Percentiles rank a stretch among this genome's conserved stretches.
These are phyloP conservation scores for Philonicus albiceps DNA, from an alignment of 2,888 invertebrate species.

Conservation along the genomic window DNA sequence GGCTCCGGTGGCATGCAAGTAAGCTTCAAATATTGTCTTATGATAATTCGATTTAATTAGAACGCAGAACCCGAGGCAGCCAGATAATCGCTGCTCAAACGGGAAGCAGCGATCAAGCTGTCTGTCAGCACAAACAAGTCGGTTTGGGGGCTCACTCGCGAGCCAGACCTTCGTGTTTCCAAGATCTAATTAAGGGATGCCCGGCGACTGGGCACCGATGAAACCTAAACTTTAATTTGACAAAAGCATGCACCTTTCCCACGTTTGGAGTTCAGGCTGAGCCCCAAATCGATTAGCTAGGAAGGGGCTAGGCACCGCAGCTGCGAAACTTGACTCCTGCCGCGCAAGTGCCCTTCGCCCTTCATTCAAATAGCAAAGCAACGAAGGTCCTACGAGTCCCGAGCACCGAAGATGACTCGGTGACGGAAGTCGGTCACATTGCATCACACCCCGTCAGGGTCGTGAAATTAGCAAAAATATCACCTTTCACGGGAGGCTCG, in stretches of 20 bases:
- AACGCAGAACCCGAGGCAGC: not conserved
- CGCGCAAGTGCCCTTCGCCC: not conserved
- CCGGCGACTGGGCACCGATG: not conserved
- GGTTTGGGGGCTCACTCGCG: not conserved
- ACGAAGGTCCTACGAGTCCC: not conserved
- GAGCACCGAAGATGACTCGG: not conserved
- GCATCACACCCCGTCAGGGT: constrained; percentile 39
- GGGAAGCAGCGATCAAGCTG: not conserved
- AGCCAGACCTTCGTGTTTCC: not conserved
- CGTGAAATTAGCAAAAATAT: constrained; percentile 38
- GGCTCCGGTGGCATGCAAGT: not conserved
- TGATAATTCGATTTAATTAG: constrained; percentile 19
- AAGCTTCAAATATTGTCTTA: constrained; percentile 3
- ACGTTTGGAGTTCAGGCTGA: not conserved
- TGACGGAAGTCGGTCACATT: constrained; percentile 39
- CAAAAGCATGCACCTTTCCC: not conserved
- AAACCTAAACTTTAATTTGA: not conserved
- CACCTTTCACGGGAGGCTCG: constrained; percentile 6
- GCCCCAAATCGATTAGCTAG: constrained; percentile 10
- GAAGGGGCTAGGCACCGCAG: not conserved
- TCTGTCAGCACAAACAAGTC: not conserved
- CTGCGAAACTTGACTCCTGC: not conserved
- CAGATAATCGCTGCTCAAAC: not conserved
- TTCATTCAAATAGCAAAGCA: not conserved
- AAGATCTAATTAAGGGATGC: not conserved